Base-by-base conservation (phyloP, 2,113 vertebrate species). In the Hoplias malabaricus region DNA sequence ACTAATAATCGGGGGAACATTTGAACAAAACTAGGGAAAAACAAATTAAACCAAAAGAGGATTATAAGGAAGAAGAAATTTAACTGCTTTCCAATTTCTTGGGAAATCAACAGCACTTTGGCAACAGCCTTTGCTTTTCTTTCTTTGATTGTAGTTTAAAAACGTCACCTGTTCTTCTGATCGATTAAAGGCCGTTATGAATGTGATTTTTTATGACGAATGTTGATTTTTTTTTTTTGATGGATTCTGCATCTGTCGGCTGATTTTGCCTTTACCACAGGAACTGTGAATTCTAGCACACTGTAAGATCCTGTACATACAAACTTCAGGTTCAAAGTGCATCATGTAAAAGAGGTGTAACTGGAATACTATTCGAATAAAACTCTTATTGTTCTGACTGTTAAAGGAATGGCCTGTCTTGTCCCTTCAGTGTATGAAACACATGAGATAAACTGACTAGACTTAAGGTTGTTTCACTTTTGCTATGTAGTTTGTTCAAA, bases 231-330 rank as follows among this genome's bases (percentile, higher is more conserved):
- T n/a, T n/a, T 57, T 21, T 12, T 75, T 57, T 48, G 38, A 71
- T 77, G 16, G 61, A 29, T 65, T 9, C 7, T 34, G 31, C 34
- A 73, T 77, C 74, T 72, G 71, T 85, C 56, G 34, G 59, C 77
- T 85, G 63, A 79, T 70, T 73, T 53, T 73, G 77, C 80, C 85
- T 84, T 85, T 70, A 83, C 72, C 79, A 85, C 50, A 77, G 81
- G 80, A 73, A 68, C 67, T 83, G 78, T 84, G 84, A 86, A 78
- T 82, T 73, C 75, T 81, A 73, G 82, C 84, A 85, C 80, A 83
- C 71, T 87, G 86, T 80, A 80, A 70, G 74, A 79, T 73, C 85
- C 72, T 90, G 89, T 90, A 88, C 77, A 89, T 89, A 90, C 68
- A 77, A n/a, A 63, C 67, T 85, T 81, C 72, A 85, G 82, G 80